Base-by-base conservation (phyloP, 1,140 invertebrate species). In the Diorhabda sublineata region DNA sequence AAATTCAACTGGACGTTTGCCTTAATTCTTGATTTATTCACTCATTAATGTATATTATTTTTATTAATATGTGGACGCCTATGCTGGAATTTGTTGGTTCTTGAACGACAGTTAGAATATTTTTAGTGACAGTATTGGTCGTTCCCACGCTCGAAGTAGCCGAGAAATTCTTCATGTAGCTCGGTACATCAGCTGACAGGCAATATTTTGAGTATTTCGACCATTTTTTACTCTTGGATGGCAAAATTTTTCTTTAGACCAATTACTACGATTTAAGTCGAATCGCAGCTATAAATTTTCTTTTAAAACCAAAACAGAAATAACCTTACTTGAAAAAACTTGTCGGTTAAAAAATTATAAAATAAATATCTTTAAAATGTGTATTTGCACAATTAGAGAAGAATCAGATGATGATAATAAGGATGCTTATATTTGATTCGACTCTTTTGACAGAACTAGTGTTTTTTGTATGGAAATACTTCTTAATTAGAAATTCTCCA, bases 101-200 rank as follows among this genome's bases (percentile, higher is more conserved):
- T 67, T 72, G 70, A 67, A 71, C 71, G 70, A 62, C 69, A 71
- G 64, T 70, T 72, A 74, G 63, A 64, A 57, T 64, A 64, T 64
- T 75, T 74, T 75, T 72, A 74, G 75, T 76, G 75, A 76, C 75
- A 76, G 74, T 76, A 76, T 75, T 76, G 74, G 73, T 69, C 67
- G 75, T 76, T 76, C 75, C 75, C 75, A 76, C 75, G 75, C 69
- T 76, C 71, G 57, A 47, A 69, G 62, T 60, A 56, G 58, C 47
- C 5, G 57, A 69, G 71, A 58, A 71, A 68, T 73, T 73, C 71
- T 73, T 59, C 26, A 58, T 62, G 71, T 74, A 74, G 71, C 69
- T 66, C 69, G 71, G 72, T 74, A 74, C 67, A 72, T 74, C 68
- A 70, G 63, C 44, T 62, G 64, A 26, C 57, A 45, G 66, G 64